phyloP scores from a whole-genome alignment of 2,797 vertebrate species.

The Anabas testudineus region DNA sequence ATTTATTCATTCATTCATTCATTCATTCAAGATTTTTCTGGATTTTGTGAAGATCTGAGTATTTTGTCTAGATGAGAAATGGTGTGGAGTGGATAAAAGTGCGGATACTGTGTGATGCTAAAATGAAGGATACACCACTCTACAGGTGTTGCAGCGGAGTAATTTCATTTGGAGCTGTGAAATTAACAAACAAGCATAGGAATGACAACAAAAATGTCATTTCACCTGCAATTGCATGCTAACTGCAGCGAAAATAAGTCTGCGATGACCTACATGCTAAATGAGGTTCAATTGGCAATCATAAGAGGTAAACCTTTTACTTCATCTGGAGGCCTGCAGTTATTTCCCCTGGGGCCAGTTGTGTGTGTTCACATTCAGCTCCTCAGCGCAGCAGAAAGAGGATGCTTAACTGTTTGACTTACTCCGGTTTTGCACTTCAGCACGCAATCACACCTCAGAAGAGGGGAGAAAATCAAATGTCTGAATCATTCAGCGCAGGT shows the following conservation, averaged over 20 bases:
- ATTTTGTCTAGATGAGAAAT: too few species aligned
- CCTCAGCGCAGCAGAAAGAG: constrained; percentile 27
- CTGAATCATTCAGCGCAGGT: constrained; percentile 74
- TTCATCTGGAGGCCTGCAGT: constrained; percentile 32
- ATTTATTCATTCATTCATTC: too few species aligned
- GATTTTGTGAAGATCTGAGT: too few species aligned
- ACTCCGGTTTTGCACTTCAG: constrained; percentile 52
- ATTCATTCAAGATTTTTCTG: too few species aligned
- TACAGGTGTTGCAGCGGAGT: constrained; percentile 9
- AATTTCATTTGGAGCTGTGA: constrained; percentile 17
- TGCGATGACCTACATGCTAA: constrained; percentile 34
- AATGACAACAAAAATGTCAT: not conserved
- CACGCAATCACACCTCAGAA: constrained; percentile 63
- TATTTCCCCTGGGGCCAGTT: constrained; percentile 47
- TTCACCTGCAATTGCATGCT: constrained; percentile 5
- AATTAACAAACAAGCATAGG: constrained; percentile 3
- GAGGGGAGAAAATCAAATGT: constrained; percentile 71
- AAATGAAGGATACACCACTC: too few species aligned
- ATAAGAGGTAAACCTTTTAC: constrained; percentile 46
- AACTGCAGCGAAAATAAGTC: constrained; percentile 3
- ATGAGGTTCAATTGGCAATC: constrained; percentile 32
- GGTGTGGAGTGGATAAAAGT: too few species aligned
- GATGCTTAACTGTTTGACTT: constrained; percentile 49
- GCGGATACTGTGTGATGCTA: too few species aligned
- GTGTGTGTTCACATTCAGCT: constrained; percentile 45